phyloP scores from a whole-genome alignment of 2,888 invertebrate genomes.

The Drosophila cyrtoloma region DNA sequence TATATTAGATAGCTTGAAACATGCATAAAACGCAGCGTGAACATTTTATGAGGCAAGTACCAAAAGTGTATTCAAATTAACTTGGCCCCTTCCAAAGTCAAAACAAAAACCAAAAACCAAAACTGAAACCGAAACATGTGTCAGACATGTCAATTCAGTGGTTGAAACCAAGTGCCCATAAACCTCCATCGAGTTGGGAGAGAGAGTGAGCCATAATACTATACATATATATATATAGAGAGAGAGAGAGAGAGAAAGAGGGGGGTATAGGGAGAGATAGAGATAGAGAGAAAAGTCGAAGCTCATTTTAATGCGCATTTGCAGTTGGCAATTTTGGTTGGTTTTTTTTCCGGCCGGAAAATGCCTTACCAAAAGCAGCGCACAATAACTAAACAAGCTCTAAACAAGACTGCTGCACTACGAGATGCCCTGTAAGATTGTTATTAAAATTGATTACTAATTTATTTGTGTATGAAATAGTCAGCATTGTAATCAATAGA shows the following conservation, averaged over 20 bases:
- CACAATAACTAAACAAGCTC: neutral
- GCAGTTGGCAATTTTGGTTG: slow-evolving; percentile 42
- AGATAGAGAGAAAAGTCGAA: slow-evolving; percentile 18
- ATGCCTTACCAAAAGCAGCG: slow-evolving; percentile 42
- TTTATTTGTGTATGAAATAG: neutral
- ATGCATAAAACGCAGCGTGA: slow-evolving; percentile 47
- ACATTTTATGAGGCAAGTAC: slow-evolving; percentile 69
- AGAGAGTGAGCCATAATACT: neutral
- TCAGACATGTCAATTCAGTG: slow-evolving; percentile 72
- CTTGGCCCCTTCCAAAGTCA: slow-evolving; percentile 53
- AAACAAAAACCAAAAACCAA: slow-evolving; percentile 47
- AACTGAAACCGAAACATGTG: slow-evolving; percentile 77
- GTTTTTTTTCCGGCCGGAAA: slow-evolving; percentile 30
- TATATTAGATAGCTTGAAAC: slow-evolving; percentile 20
- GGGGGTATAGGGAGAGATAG: neutral
- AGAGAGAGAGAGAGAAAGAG: neutral
- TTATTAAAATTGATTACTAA: neutral
- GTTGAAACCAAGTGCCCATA: slow-evolving; percentile 38
- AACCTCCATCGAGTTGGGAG: neutral
- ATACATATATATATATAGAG: neutral
- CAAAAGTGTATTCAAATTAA: slow-evolving; percentile 77
- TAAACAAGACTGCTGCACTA: neutral
- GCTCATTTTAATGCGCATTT: slow-evolving; percentile 58
- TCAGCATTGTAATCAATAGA: neutral
- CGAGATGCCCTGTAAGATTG: slow-evolving; percentile 9